A percentile compares a stretch with the other conserved stretches of the same genome.
These are phyloP conservation scores for Palythoa heliodiscus DNA, from an alignment of 92 coral and sea anemone species.

Conservation along the genomic window DNA sequence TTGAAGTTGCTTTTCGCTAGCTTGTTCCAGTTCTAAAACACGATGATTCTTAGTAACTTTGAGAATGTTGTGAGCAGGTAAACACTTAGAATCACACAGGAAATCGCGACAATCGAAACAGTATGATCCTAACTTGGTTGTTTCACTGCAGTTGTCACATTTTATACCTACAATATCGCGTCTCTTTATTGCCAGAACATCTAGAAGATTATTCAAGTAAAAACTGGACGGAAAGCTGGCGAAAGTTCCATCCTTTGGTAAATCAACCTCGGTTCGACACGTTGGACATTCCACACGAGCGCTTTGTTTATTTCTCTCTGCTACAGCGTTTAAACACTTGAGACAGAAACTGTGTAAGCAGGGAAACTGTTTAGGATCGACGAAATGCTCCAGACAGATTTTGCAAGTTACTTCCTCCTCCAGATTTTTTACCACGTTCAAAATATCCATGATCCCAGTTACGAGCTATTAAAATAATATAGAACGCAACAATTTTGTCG, in stretches of 20 bases:
- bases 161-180: slow-evolving; percentile 31
- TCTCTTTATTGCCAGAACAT: slow-evolving; percentile 48
- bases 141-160: slow-evolving; percentile 46
- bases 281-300: slow-evolving; percentile 46
- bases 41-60: slow-evolving; percentile 30
- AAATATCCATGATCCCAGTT: not conserved
- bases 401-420: slow-evolving; percentile 44
- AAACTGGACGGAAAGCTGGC: slow-evolving; percentile 48
- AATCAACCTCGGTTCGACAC: slow-evolving; percentile 16
- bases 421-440: slow-evolving; percentile 26
- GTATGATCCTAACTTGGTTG: slow-evolving; percentile 38
- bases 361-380: slow-evolving; percentile 48
- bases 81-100: slow-evolving; percentile 38
- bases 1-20: slow-evolving; percentile 27
- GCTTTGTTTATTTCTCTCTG: slow-evolving; percentile 26
- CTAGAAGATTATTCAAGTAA: slow-evolving; percentile 53
- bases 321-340: slow-evolving; percentile 44
- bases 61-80: slow-evolving; percentile 42
- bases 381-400: slow-evolving; percentile 44
- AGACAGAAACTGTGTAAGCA: slow-evolving; percentile 57
- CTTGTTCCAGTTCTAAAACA: slow-evolving; percentile 33
- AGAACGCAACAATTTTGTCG: not conserved
- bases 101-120: slow-evolving; percentile 52
- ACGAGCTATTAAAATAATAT: not conserved
- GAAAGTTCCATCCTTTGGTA: slow-evolving; percentile 41